Base-by-base conservation (phyloP, 2,113 vertebrate species). In the Cephalopholis sonnerati region DNA sequence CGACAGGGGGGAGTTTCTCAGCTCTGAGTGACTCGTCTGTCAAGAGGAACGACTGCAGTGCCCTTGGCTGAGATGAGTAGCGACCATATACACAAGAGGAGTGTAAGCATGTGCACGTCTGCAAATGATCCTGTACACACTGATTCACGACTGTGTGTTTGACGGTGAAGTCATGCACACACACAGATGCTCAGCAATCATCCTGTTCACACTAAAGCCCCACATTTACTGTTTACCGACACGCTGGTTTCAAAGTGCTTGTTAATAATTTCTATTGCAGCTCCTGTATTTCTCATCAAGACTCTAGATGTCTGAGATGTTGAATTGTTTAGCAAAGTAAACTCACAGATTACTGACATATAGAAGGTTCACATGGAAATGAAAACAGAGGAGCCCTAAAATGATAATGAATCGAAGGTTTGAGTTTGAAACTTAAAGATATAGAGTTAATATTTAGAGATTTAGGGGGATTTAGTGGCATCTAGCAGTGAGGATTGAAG, bases 11-110 rank as follows among this genome's bases (percentile, higher is more conserved):
- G 71, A 55, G 59, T 27, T n/a, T 24, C 61, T 61, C 70, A 22
- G 69, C 64, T 76, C 65, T 75, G 69, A 81, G 32, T 59, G 78
- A 62, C 75, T 81, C 36, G 32, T 77, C 74, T 61, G 74, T 85
- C 79, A 65, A 15, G 24, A 55, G 55, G 54, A 69, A 79, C 24
- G 68, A n/a, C 74, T 41, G 75, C 68, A 1, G 58, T 54, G 78
- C 50, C 86, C 84, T 84, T 86, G 81, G 77, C 53, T 39, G 59
- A 83, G 78, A 84, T 22, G 69, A 85, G 76, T 18, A 61, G 59
- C 0, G 41, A 18, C 61, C 65, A 22, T 15, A 44, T 4, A 9
- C 12, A 32, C 36, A 5, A 2, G 50, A 25, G 11, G 27, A 65
- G 22, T n/a, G 55, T 53, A 4, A 22, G 36, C 18, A 25, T 29